A percentile compares a stretch with the other conserved stretches of the same genome.
These are phyloP conservation scores for Cremastinae sp. DNA, from an alignment of 2,888 invertebrate genomes.

Conservation along the genomic window DNA sequence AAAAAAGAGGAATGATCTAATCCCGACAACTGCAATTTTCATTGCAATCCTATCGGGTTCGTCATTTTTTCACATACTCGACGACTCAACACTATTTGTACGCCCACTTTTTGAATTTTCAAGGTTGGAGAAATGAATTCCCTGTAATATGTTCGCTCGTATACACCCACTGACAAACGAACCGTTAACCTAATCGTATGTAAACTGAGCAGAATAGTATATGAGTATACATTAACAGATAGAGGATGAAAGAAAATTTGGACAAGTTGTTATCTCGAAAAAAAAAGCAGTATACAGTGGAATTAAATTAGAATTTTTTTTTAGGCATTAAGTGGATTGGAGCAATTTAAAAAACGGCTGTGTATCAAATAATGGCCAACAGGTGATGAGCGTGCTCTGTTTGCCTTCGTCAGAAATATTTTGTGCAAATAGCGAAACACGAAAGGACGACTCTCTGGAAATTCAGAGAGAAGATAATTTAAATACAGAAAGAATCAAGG, in stretches of 20 bases:
- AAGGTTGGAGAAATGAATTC: conserved; percentile 45
- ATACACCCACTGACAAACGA: conserved; percentile 25
- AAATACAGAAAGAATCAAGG: conserved; percentile 39
- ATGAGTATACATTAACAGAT: background rate
- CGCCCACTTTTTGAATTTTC: conserved; percentile 36
- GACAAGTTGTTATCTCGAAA: background rate
- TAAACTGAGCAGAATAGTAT: too few relatives aligned
- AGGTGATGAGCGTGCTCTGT: conserved; percentile 76
- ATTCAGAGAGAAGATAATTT: conserved; percentile 45
- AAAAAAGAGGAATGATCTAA: background rate
- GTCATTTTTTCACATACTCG: conserved; percentile 4
- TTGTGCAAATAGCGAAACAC: conserved; percentile 48
- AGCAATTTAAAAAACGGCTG: conserved; percentile 4
- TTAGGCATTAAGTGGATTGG: conserved; percentile 14
- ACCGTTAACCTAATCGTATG: conserved; percentile 42
- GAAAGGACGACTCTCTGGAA: conserved; percentile 22
- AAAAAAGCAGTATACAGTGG: too few relatives aligned
- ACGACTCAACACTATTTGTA: too few relatives aligned
- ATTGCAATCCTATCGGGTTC: background rate
- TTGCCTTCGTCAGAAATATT: conserved; percentile 63
- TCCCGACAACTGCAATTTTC: background rate
- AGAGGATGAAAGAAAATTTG: background rate
- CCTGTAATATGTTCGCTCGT: conserved; percentile 14
- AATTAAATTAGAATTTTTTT: conserved; percentile 15
- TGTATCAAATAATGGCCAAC: conserved; percentile 68